phyloP scores from a whole-genome alignment of 1,140 invertebrate species.

The Helicorthomorpha holstii region DNA sequence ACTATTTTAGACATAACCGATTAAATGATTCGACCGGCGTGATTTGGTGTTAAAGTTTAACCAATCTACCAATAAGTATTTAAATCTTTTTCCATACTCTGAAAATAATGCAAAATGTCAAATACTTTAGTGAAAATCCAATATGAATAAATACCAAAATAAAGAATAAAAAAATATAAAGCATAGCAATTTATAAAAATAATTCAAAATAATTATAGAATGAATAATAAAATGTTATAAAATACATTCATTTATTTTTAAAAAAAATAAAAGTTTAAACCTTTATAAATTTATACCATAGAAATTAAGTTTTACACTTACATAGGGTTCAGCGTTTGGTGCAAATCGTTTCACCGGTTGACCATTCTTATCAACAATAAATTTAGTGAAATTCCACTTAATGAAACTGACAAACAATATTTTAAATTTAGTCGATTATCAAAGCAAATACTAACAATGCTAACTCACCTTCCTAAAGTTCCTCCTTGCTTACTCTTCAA shows the following conservation, averaged over 20 bases:
- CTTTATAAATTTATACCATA: background rate
- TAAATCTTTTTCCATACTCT: background rate
- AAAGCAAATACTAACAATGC: background rate
- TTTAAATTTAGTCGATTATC: background rate
- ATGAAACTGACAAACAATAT: conserved; percentile 37
- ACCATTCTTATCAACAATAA: conserved; percentile 73
- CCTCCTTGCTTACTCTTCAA: conserved; percentile 63
- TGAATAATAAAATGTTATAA: background rate
- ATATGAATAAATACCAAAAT: too few relatives aligned
- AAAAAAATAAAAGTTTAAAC: background rate
- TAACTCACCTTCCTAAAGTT: conserved; percentile 35
- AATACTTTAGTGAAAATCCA: too few relatives aligned
- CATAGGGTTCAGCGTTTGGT: conserved; percentile 52
- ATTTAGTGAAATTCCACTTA: conserved; percentile 98
- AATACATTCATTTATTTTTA: background rate
- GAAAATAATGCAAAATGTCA: too few relatives aligned
- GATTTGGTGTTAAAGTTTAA: too few relatives aligned
- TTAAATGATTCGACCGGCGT: too few relatives aligned
- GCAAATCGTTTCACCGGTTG: conserved; percentile 62
- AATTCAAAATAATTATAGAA: too few relatives aligned
- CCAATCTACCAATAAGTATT: background rate
- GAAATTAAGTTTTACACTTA: conserved; percentile 19
- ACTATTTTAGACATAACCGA: too few relatives aligned
- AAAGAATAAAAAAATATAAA: too few relatives aligned
- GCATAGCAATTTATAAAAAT: too few relatives aligned